phyloP scores from a whole-genome alignment of 2,888 invertebrate genomes.

The Leptopilina myrica region DNA sequence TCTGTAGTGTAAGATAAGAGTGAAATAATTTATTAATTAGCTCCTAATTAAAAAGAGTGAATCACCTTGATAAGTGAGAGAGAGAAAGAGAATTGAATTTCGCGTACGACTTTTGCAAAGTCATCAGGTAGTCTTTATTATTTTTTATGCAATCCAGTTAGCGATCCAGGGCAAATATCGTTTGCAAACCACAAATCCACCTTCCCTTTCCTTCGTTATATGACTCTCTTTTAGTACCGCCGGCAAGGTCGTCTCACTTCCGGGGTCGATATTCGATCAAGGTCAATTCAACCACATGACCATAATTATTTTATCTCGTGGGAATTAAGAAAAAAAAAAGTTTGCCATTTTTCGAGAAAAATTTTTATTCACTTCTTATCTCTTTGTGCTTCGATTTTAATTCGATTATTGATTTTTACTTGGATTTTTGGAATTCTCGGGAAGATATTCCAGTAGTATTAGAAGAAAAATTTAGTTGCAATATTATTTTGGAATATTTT shows the following conservation, averaged over 20 bases:
- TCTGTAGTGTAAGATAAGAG: neutral
- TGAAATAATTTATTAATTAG: neutral
- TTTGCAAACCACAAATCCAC: slow-evolving; percentile 49
- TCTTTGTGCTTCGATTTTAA: no score
- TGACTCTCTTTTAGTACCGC: slow-evolving; percentile 16
- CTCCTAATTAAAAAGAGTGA: neutral
- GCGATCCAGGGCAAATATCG: slow-evolving; percentile 44
- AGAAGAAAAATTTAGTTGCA: no score
- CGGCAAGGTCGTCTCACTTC: slow-evolving; percentile 59
- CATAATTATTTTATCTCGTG: neutral
- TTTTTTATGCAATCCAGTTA: slow-evolving; percentile 46
- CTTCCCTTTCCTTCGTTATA: slow-evolving; percentile 49
- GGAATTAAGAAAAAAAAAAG: neutral
- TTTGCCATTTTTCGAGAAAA: neutral
- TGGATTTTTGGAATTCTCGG: no score
- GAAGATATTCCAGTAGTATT: no score
- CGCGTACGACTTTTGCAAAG: slow-evolving; percentile 35
- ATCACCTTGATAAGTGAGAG: neutral
- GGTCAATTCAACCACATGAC: slow-evolving; percentile 47
- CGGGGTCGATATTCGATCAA: slow-evolving; percentile 57
- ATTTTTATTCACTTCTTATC: no score
- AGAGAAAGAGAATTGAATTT: slow-evolving; percentile 15
- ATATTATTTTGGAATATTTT: no score
- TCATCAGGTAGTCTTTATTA: slow-evolving; percentile 42
- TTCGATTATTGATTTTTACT: no score